phyloP scores from a whole-genome alignment of 2,888 invertebrate species.

The Bedellia somnulentella region DNA sequence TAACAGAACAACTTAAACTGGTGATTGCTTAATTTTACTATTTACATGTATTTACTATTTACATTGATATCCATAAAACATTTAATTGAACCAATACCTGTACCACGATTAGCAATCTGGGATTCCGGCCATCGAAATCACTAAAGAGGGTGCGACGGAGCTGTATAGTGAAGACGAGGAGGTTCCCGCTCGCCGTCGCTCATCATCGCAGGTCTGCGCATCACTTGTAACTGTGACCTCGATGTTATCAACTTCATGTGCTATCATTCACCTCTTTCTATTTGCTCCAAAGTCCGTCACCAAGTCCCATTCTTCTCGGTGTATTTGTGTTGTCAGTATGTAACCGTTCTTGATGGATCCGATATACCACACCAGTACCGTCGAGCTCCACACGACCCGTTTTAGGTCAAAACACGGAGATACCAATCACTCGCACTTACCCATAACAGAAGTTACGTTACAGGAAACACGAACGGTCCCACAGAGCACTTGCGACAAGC shows the following conservation, averaged over 20 bases:
- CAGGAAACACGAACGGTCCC: slow-evolving; percentile 18
- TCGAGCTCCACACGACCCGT: slow-evolving; percentile 1
- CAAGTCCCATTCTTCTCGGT: slow-evolving; percentile 49
- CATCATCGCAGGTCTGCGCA: slow-evolving; percentile 46
- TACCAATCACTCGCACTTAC: slow-evolving; percentile 11
- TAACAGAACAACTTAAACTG: no score
- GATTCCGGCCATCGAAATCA: slow-evolving; percentile 72
- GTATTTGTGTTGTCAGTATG: slow-evolving; percentile 51
- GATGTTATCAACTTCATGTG: slow-evolving; percentile 35
- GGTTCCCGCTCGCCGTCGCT: slow-evolving; percentile 36
- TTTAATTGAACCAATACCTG: no score
- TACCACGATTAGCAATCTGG: slow-evolving; percentile 58
- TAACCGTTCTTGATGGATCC: slow-evolving; percentile 39
- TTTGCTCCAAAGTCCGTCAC: slow-evolving; percentile 42
- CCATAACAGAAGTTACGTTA: slow-evolving; percentile 2
- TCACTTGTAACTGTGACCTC: slow-evolving; percentile 49
- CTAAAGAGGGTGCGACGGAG: slow-evolving; percentile 72
- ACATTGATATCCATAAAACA: no score
- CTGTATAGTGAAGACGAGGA: slow-evolving; percentile 71
- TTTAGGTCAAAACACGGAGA: slow-evolving; percentile 17
- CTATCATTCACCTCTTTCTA: slow-evolving; percentile 22
- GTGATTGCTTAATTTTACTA: no score
- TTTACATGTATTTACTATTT: no score
- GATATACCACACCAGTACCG: slow-evolving; percentile 30
- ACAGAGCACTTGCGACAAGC: slow-evolving; percentile 38